Evolutionary conservation across 2,797 vertebrate species (phyloP).

Genomic region (Sebastes cheni): DNA sequence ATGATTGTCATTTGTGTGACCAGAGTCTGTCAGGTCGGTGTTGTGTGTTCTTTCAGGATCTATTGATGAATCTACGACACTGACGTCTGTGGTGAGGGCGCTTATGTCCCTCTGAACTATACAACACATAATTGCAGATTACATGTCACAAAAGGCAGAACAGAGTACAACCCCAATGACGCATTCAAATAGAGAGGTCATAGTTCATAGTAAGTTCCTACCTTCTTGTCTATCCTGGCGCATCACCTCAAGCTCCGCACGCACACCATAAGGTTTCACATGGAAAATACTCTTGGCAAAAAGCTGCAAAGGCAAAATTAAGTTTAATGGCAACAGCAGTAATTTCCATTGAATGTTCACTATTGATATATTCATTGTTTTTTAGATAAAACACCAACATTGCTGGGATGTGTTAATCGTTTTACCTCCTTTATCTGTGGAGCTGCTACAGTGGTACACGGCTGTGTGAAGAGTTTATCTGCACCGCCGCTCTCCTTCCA

Average conservation of each 20-base stretch:
- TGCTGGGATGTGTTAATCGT: neutral
- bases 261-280: neutral
- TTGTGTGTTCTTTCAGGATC: constrained; percentile 12
- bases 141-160: neutral
- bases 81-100: constrained; percentile 19
- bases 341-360: neutral
- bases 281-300: constrained; percentile 54
- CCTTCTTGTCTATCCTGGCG: constrained; percentile 57
- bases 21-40: neutral
- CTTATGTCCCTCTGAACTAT: constrained; percentile 61
- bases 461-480: constrained; percentile 68
- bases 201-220: constrained; percentile 10
- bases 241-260: constrained; percentile 56
- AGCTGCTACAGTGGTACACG: constrained; percentile 54
- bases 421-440: constrained; percentile 74
- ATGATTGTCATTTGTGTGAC: neutral
- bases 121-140: neutral
- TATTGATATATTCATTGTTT: neutral
- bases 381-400: neutral
- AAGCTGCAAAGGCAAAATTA: constrained; percentile 52
- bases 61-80: constrained; percentile 44
- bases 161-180: neutral
- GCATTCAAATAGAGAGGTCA: neutral
- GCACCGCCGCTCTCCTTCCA: constrained; percentile 78
- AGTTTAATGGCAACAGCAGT: neutral